Conservation (phyloP, 2,113 vertebrate species). For the Pangasianodon hypophthalmus region DNA sequence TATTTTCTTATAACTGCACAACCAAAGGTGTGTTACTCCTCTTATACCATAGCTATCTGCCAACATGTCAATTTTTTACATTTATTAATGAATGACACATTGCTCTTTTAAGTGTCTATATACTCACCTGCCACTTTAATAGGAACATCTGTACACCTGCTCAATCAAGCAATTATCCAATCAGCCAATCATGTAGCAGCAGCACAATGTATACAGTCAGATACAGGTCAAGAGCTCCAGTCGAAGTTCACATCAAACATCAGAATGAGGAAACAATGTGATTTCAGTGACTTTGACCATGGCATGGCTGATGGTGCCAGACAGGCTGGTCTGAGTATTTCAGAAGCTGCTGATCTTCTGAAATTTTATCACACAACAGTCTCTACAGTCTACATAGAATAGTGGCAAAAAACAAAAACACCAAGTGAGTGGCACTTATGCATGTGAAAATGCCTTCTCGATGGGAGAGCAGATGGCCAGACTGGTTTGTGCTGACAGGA, state of each 20-base stretch:
- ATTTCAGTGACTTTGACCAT: neutral
- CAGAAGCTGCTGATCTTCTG: neutral
- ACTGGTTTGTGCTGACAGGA: neutral
- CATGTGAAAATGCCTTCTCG: neutral
- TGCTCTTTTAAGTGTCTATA: neutral
- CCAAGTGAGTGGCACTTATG: neutral
- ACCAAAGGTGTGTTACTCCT: neutral
- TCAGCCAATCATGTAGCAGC: neutral
- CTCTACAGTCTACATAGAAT: neutral
- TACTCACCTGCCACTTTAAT: neutral
- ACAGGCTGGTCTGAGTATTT: neutral
- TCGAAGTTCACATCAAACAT: neutral
- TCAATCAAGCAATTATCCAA: neutral
- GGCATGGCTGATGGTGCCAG: neutral
- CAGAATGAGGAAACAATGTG: neutral
- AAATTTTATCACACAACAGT: neutral
- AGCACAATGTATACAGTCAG: neutral
- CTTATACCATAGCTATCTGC: neutral
- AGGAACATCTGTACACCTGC: neutral
- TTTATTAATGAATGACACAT: neutral
- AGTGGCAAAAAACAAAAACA: neutral
- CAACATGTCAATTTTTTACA: neutral
- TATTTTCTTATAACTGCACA: too few relatives aligned
- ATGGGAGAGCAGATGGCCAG: neutral
- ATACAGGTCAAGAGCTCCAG: neutral